phyloP scores from a whole-genome alignment of 2,888 invertebrate genomes.

The Diloba caeruleocephala region DNA sequence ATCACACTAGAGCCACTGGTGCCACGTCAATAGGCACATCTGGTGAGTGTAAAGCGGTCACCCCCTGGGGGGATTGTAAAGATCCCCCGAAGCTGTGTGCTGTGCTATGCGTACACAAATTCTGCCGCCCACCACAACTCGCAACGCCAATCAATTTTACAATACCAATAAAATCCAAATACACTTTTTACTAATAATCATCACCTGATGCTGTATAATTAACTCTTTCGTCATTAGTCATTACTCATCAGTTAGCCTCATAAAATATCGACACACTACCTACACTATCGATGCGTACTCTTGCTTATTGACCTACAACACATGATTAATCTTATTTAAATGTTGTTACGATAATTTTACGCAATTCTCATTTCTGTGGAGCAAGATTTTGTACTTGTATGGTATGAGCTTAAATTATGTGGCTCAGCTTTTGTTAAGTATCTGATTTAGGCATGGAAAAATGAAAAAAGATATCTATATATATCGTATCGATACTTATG shows the following conservation, averaged over 20 bases:
- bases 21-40: no score
- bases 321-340: constrained; percentile 22
- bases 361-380: constrained; percentile 5
- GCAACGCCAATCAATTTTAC: constrained; percentile 7
- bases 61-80: no score
- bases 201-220: constrained; percentile 13
- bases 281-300: constrained; percentile 20
- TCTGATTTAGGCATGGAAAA: no score
- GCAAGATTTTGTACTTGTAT: neutral
- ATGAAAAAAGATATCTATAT: no score
- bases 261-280: constrained; percentile 5
- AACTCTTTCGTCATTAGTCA: constrained; percentile 23
- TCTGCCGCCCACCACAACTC: neutral
- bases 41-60: no score
- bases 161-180: constrained; percentile 4
- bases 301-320: constrained; percentile 30
- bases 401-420: no score
- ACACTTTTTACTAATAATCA: constrained; percentile 5
- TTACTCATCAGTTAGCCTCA: constrained; percentile 16
- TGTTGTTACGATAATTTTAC: constrained; percentile 13
- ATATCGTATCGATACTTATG: no score
- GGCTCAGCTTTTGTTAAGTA: no score
- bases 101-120: no score
- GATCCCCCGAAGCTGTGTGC: no score
- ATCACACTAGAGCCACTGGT: no score